Percentiles rank a stretch among this genome's conserved stretches.
phyloP scores from a whole-genome alignment of 2,888 invertebrate species.

The Metalampra italica region DNA sequence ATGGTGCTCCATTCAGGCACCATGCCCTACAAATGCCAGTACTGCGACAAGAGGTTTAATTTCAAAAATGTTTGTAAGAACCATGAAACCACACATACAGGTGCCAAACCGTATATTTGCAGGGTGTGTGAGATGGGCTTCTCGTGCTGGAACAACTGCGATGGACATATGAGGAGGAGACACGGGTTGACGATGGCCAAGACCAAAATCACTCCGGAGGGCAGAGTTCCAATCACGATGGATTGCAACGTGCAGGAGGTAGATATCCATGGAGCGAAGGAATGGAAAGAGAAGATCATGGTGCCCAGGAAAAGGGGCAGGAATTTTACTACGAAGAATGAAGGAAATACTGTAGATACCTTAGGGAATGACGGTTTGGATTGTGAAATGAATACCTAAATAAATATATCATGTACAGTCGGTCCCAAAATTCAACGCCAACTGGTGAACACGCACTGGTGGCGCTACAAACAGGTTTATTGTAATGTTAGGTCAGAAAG shows the following conservation, averaged over 20 bases:
- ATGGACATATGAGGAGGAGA: slow-evolving; percentile 21
- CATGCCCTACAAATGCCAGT: slow-evolving; percentile 82
- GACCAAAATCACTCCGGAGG: neutral
- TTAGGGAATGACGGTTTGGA: too few species aligned
- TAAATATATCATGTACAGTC: too few species aligned
- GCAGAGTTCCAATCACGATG: neutral
- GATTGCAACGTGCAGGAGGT: neutral
- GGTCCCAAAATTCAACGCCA: too few species aligned
- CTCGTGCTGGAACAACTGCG: slow-evolving; percentile 21
- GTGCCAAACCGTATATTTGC: slow-evolving; percentile 18
- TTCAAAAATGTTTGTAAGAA: slow-evolving; percentile 64
- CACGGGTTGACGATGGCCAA: slow-evolving; percentile 16
- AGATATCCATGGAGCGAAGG: neutral
- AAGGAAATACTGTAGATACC: too few species aligned
- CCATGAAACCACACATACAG: slow-evolving; percentile 19
- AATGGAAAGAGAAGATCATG: neutral
- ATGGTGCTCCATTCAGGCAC: slow-evolving; percentile 82
- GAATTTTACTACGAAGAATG: too few species aligned
- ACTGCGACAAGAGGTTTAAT: slow-evolving; percentile 81
- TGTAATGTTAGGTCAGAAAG: too few species aligned
- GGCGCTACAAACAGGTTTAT: too few species aligned
- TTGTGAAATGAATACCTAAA: too few species aligned
- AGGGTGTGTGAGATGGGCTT: slow-evolving; percentile 15
- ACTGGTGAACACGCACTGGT: too few species aligned
- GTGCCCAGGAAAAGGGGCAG: neutral